Evolutionary conservation across 2,113 vertebrate species (phyloP), one percentile per base, ranked within the genome.

Genomic region (Gavia stellata): DNA sequence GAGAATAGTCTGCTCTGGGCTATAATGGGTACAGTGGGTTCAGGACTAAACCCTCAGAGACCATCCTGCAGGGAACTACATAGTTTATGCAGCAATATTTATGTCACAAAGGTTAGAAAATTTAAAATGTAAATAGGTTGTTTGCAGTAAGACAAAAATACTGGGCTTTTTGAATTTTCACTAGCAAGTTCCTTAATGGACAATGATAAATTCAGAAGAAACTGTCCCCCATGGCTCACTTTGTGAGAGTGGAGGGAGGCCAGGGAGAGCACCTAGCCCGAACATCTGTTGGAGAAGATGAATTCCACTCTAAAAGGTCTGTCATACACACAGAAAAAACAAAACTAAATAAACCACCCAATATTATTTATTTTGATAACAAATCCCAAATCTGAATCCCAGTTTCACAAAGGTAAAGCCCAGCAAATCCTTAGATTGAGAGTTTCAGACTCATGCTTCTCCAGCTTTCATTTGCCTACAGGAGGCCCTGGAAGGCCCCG

Each of bases 221-320:
- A 68, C 10, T 24, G 4, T 55, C 6, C 59, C 24, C 9, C 9
- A 13, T 23, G 20, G 12, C 33, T 62, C 28, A 9, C 4, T 50
- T 68, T 36, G 19, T 45, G 20, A 79, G 24, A 83, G 13, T 7
- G 2, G 28, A 31, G 16, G 20, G 15, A 38, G 9, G 17, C 23
- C 65, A 28, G 42, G 19, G 15, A 38, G 17, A 61, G 4, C 17
- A 78, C 12, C 8, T n/a, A 55, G 10, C 33, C 42, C 1, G 0
- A 50, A 50, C 1, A 0, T 23, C 55, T 59, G 13, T 40, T 6
- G 3, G 6, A 59, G 31, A 12, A 73, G 14, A 26, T 26, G 3
- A 72, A 44, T 79, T 79, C 47, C 9, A 5, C 20, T 44, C 10
- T 23, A 21, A 65, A 42, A 40, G 4, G 9, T 45, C 42, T 73